These are phyloP conservation scores for Drepanosiphum platanoidis DNA, from an alignment of 2,888 invertebrate species.

Conservation along the genomic window DNA sequence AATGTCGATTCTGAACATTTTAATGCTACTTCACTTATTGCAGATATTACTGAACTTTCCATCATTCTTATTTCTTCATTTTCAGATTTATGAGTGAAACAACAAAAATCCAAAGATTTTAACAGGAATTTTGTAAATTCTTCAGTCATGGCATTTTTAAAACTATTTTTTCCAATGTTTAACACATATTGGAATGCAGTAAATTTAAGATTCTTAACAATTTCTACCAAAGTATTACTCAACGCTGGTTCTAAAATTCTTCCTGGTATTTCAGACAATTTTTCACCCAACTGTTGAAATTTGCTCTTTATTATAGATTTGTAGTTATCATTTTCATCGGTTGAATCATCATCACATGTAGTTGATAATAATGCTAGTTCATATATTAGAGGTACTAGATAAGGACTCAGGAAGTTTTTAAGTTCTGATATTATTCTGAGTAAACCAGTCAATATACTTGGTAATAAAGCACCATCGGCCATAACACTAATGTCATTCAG, in stretches of 20 bases:
- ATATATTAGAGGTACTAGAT: constrained; percentile 69
- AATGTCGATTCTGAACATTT: constrained; percentile 91
- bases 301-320: constrained; percentile 57
- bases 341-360: constrained; percentile 35
- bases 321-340: constrained; percentile 48
- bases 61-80: constrained; percentile 69
- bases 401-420: constrained; percentile 86
- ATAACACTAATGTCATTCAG: constrained; percentile 25
- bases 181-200: constrained; percentile 77
- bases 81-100: constrained; percentile 65
- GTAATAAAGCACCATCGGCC: constrained; percentile 56
- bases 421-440: constrained; percentile 85
- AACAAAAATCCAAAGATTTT: constrained; percentile 75
- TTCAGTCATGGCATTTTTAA: constrained; percentile 68
- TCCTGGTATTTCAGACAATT: constrained; percentile 74
- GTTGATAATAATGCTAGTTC: constrained; percentile 51
- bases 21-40: constrained; percentile 82
- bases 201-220: constrained; percentile 73
- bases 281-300: constrained; percentile 56
- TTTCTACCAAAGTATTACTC: constrained; percentile 73
- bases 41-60: constrained; percentile 80
- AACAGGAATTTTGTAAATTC: constrained; percentile 79
- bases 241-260: constrained; percentile 82
- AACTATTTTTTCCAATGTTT: constrained; percentile 79
- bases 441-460: constrained; percentile 79